Conservation (phyloP, 2,113 vertebrate species). For the Phalacrocorax carbo region DNA sequence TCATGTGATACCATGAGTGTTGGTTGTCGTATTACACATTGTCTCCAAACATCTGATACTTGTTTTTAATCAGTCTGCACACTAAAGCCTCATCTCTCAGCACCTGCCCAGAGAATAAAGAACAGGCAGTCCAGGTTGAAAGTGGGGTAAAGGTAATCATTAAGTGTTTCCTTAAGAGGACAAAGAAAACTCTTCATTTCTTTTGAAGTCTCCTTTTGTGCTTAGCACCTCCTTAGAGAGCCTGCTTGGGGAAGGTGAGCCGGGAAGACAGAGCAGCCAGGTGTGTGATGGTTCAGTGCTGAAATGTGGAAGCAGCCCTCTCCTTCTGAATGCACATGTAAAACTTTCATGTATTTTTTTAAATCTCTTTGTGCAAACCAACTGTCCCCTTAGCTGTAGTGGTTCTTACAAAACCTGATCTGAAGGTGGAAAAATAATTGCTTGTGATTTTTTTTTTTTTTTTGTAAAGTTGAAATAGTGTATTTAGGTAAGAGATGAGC, state of each 20-base stretch:
- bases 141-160: not conserved
- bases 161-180: not conserved
- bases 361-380: not conserved
- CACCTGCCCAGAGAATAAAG: constrained; percentile 14
- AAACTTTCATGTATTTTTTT: not conserved
- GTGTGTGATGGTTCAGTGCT: not conserved
- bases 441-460: rapidly evolving
- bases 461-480: not conserved
- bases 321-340: not conserved
- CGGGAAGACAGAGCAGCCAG: not conserved
- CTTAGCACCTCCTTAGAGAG: not conserved
- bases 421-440: not conserved
- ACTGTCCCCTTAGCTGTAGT: not conserved
- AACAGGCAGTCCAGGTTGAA: not conserved
- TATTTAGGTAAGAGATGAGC: not conserved
- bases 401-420: not conserved
- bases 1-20: not conserved
- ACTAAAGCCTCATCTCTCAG: constrained; percentile 25
- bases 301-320: not conserved
- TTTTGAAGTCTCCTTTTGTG: constrained; percentile 14
- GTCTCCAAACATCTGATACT: constrained; percentile 11
- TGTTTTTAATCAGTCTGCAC: constrained; percentile 6
- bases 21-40: constrained; percentile 18
- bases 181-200: constrained; percentile 1
- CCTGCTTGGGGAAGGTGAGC: not conserved